phyloP scores from a whole-genome alignment of 2,113 vertebrate genomes.

The Illadopsis cleaveri region DNA sequence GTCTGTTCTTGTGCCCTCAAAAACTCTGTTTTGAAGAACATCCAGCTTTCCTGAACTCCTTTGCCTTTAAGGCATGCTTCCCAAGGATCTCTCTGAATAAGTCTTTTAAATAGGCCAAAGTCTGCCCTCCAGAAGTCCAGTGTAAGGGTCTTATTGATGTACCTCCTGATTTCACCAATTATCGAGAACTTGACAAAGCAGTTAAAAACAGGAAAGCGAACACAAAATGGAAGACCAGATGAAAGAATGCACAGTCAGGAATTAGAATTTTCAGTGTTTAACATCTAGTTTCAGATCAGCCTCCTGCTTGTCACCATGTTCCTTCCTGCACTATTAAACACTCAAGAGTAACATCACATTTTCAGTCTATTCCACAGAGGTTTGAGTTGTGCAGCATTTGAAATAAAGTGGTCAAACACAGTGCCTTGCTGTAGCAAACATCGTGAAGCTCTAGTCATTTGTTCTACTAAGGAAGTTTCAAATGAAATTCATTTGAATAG shows the following conservation, averaged over 20 bases:
- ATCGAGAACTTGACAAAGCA: not conserved
- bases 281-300: not conserved
- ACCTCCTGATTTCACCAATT: no score
- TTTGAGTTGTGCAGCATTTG: not conserved
- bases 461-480: not conserved
- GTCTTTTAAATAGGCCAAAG: no score
- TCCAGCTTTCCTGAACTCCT: no score
- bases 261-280: conserved; percentile 4
- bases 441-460: not conserved
- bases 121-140: no score
- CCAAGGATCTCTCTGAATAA: no score
- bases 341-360: not conserved
- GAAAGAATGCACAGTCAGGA: not conserved
- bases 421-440: not conserved
- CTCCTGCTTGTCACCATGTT: not conserved
- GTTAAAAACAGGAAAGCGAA: conserved; percentile 6
- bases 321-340: not conserved
- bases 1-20: no score
- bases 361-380: not conserved
- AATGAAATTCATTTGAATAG: not conserved
- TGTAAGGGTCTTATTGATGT: no score
- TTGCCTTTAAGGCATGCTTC: no score
- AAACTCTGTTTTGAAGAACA: no score
- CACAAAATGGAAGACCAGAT: not conserved
- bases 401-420: conserved; percentile 4